Evolutionary conservation across 2,797 vertebrate genomes (phyloP).

Genomic region (Petrocephalus sullivani): DNA sequence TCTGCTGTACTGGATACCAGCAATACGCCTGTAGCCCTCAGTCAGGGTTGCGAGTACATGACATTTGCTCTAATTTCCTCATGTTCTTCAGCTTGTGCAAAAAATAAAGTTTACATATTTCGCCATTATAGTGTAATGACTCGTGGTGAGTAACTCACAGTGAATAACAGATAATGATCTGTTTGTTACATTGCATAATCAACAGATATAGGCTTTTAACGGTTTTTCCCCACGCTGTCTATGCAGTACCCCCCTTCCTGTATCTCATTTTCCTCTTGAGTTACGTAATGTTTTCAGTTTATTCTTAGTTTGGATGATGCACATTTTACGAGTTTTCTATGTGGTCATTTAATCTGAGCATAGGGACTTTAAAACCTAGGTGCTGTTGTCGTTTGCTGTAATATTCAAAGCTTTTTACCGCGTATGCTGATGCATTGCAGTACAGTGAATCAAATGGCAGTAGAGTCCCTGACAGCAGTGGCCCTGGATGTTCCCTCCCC

Average conservation of each 20-base stretch:
- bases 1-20: background rate
- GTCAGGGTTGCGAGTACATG: background rate
- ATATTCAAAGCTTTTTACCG: background rate
- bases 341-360: background rate
- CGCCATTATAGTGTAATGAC: background rate
- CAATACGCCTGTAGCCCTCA: background rate
- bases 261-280: background rate
- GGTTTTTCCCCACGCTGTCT: background rate
- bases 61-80: background rate
- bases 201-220: background rate
- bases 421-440: background rate
- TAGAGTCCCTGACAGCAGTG: background rate
- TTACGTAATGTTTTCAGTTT: background rate
- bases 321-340: background rate
- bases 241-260: background rate
- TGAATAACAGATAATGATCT: background rate
- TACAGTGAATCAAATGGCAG: background rate
- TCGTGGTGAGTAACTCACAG: background rate
- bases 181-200: background rate
- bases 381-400: background rate
- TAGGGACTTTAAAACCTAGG: background rate
- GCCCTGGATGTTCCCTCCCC: background rate
- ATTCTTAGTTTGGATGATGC: background rate
- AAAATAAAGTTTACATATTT: background rate
- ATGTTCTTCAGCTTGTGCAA: constrained; percentile 8